Evolutionary conservation across 2,797 vertebrate species (phyloP), one percentile per base, ranked within the genome.

Genomic region (Cossypha dichroa): DNA sequence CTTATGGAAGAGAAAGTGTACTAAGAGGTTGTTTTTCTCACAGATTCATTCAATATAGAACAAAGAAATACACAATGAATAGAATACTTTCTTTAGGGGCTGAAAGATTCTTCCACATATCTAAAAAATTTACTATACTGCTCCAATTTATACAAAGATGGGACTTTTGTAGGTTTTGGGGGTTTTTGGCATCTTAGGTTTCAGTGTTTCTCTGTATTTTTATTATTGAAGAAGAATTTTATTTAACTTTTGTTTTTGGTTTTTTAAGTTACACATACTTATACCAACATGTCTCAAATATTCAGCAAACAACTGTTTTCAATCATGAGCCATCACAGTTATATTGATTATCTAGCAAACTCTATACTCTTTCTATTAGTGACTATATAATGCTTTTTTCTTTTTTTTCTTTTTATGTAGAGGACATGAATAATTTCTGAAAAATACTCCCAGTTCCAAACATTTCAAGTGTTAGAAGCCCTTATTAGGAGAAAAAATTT

Each of bases 191-290:
- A 7, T 36, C 25, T 68, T 55, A 13, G 1, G 2, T n/a, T 85
- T 75, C 22, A 40, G 7, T 33, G 6, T 5, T 70, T 78, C 8
- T 75, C n/a, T 51, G 7, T 51, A 25, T 43, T 66, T 78, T 77
- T 67, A 28, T 38, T 41, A 36, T 14, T 29, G 25, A 34, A 10
- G 7, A 68, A 52, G 2, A 41, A 68, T 45, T 86, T 58, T 26
- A 51, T 69, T 73, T 54, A 48, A 15, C 1, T 43, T 69, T 28
- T 38, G 2, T 0, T 11, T 73, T 36, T 2, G 0, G 9, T 58
- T 84, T 36, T 23, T 31, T 23, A 15, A 55, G 28, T 59, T 62
- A 23, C 0, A 5, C 51, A 7, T 79, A 16, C 11, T 29, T 74
- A 22, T 36, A 36, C 13, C 5, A 64, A 28, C 1, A 56, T 49